A percentile compares a stretch with the other conserved stretches of the same genome.
These are phyloP conservation scores for Amphiduros pacificus DNA, from an alignment of 2,888 invertebrate species.

Conservation along the genomic window DNA sequence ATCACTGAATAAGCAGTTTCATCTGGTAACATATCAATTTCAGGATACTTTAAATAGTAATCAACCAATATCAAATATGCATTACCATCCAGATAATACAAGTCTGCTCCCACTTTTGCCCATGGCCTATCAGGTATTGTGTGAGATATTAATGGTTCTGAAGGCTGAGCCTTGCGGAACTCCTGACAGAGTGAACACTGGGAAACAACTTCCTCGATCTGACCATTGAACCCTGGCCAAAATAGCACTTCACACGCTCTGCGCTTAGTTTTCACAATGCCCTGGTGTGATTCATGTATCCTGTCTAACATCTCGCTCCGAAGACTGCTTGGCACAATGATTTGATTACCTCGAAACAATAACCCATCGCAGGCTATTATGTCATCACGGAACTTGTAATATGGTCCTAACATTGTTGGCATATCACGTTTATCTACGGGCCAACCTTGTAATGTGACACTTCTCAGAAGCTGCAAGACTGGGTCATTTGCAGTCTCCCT, in stretches of 20 bases:
- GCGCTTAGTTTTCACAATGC: conserved; percentile 18
- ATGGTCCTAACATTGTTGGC: conserved; percentile 19
- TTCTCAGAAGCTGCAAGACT: background rate
- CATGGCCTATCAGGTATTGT: conserved; percentile 15
- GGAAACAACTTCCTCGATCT: conserved; percentile 21
- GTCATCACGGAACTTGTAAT: conserved; percentile 18
- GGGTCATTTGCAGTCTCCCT: background rate
- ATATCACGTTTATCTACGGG: background rate
- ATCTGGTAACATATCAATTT: conserved; percentile 5
- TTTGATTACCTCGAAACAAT: conserved; percentile 15
- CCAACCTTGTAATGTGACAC: background rate
- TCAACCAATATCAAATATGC: conserved; percentile 22
- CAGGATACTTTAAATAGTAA: conserved; percentile 13
- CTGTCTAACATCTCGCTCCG: conserved; percentile 5
- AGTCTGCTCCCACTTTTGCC: conserved; percentile 17
- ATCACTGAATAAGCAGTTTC: conserved; percentile 9
- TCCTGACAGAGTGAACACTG: conserved; percentile 12
- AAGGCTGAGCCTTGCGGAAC: background rate
- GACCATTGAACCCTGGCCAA: conserved; percentile 26
- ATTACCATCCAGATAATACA: conserved; percentile 11
- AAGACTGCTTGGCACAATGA: conserved; percentile 17
- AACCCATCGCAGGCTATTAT: conserved; percentile 7
- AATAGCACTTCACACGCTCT: conserved; percentile 22
- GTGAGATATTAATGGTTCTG: conserved; percentile 22
- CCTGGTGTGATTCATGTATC: conserved; percentile 20